These are phyloP conservation scores for Hydrotaea diabolus DNA, from an alignment of 2,888 invertebrate genomes.

Conservation along the genomic window DNA sequence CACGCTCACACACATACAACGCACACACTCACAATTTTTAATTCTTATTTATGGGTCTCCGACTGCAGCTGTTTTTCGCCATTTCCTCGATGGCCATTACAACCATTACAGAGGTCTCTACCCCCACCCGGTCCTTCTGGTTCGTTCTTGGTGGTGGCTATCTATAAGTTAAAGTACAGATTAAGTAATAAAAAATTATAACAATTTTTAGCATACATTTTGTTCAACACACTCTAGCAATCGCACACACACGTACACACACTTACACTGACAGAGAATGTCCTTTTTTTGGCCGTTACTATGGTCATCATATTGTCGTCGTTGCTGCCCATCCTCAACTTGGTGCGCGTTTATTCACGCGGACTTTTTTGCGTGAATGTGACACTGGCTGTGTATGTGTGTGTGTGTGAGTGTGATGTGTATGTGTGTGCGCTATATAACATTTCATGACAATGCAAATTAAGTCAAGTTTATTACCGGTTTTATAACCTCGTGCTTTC, in stretches of 20 bases:
- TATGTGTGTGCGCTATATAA: slow-evolving; percentile 26
- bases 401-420: background rate
- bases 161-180: slow-evolving; percentile 48
- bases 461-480: slow-evolving; percentile 67
- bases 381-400: background rate
- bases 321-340: background rate
- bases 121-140: background rate
- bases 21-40: slow-evolving; percentile 32
- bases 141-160: slow-evolving; percentile 8
- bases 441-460: slow-evolving; percentile 63
- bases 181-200: slow-evolving; percentile 61
- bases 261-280: background rate
- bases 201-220: slow-evolving; percentile 48
- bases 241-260: background rate
- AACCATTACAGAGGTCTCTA: slow-evolving; percentile 17
- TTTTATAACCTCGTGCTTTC: slow-evolving; percentile 55
- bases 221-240: slow-evolving; percentile 18
- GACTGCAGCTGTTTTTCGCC: slow-evolving; percentile 50
- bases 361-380: background rate
- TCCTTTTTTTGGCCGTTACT: background rate
- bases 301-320: slow-evolving; percentile 29
- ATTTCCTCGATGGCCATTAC: slow-evolving; percentile 29
- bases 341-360: slow-evolving; percentile 18
- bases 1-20: background rate
- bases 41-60: slow-evolving; percentile 61